A percentile compares a stretch with the other conserved stretches of the same genome.
Conservation (phyloP, 2,113 vertebrate species). For the Alligator mississippiensis region DNA sequence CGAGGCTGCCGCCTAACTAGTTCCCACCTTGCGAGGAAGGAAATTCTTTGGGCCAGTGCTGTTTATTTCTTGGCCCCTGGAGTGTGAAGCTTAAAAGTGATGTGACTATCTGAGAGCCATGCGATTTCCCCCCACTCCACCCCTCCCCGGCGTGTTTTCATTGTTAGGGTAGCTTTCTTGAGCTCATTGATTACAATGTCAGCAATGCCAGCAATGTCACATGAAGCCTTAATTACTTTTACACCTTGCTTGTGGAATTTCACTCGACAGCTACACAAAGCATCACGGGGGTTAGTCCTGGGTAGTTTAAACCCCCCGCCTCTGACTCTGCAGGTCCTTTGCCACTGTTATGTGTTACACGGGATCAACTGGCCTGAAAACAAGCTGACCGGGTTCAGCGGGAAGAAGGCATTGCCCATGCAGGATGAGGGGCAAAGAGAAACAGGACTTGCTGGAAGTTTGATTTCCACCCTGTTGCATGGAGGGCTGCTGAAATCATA, state of each 20-base stretch:
- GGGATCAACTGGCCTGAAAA: conserved; percentile 49
- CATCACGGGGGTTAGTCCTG: not conserved
- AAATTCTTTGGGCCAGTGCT: conserved; percentile 75
- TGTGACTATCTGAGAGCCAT: not conserved
- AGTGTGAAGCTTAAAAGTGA: not conserved
- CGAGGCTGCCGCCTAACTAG: not conserved
- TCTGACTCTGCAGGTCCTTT: not conserved
- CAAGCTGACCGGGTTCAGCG: not conserved
- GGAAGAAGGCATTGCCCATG: not conserved
- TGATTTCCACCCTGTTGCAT: not conserved
- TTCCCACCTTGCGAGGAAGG: conserved; percentile 76
- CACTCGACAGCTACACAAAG: not conserved
- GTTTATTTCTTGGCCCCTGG: conserved; percentile 68
- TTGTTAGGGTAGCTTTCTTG: conserved; percentile 38
- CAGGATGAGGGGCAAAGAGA: conserved; percentile 57
- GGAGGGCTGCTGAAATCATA: not conserved
- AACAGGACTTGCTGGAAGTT: conserved; percentile 30
- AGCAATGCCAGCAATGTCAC: not conserved
- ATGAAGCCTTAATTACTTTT: conserved; percentile 60
- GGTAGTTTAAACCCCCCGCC: not conserved
- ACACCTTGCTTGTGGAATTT: conserved; percentile 66
- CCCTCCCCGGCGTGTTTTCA: not conserved
- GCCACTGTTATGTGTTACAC: too few relatives aligned
- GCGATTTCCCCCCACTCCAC: not conserved
- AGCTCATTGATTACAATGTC: conserved; percentile 4